Conservation (phyloP, 2,888 invertebrate genomes). For the Aphidius colemani region DNA sequence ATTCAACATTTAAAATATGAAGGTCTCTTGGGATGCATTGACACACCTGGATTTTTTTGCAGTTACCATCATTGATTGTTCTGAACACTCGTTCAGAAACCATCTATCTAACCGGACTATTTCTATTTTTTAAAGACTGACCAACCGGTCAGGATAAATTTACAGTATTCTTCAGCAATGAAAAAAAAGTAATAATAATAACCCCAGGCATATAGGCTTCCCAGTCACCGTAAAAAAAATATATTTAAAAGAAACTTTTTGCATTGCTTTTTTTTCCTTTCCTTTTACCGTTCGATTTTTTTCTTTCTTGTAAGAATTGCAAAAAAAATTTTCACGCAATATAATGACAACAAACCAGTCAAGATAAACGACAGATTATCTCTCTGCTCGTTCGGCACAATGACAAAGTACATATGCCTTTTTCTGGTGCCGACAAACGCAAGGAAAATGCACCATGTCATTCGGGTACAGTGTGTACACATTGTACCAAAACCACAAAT, state of each 20-base stretch:
- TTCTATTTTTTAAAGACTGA: constrained; percentile 1
- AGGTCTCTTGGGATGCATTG: constrained; percentile 37
- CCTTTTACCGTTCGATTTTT: not conserved
- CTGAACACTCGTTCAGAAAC: constrained; percentile 6
- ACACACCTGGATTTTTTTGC: constrained; percentile 46
- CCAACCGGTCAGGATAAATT: not conserved
- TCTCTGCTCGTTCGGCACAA: constrained; percentile 33
- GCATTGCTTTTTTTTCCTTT: not conserved
- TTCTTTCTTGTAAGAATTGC: not conserved
- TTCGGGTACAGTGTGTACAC: constrained; percentile 29
- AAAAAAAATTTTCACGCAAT: not conserved
- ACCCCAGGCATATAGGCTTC: no score
- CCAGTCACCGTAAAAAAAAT: no score
- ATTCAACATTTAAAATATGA: constrained; percentile 51
- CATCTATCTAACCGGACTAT: constrained; percentile 9
- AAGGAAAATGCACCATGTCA: constrained; percentile 41
- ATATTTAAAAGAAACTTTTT: no score
- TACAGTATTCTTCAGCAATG: not conserved
- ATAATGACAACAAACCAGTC: constrained; percentile 28
- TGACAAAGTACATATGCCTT: constrained; percentile 41
- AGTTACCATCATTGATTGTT: constrained; percentile 37
- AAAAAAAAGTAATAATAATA: not conserved
- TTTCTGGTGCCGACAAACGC: constrained; percentile 36
- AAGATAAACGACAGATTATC: constrained; percentile 26
- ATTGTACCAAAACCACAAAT: constrained; percentile 13